Evolutionary conservation across 2,797 vertebrate genomes (phyloP).

Genomic region (Molossus molossus): DNA sequence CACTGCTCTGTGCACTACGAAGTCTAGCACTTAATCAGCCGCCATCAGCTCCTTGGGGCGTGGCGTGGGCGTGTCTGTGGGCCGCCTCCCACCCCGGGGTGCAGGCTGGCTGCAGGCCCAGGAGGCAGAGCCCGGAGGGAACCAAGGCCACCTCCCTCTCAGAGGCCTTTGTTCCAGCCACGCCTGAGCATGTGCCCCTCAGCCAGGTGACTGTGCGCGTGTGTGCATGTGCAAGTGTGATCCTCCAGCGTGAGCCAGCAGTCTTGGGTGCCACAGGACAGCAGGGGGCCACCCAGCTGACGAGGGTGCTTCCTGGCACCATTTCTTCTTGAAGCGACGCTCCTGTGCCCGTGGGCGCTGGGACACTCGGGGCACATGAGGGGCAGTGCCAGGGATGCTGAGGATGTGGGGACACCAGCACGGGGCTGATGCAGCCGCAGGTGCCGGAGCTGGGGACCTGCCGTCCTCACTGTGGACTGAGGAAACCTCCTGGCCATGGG

Average conservation of each 20-base stretch:
- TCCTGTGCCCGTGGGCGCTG: no score
- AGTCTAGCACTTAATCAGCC: neutral
- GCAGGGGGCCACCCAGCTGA: neutral
- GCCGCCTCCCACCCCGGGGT: neutral
- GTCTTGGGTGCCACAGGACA: neutral
- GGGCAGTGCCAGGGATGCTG: no score
- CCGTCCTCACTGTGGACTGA: neutral
- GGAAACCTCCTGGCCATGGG: no score
- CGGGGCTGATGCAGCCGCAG: neutral
- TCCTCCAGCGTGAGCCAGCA: neutral
- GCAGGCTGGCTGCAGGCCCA: no score
- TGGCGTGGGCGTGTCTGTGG: no score
- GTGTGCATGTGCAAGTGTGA: no score
- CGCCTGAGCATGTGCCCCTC: rapidly evolving
- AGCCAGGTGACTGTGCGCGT: no score
- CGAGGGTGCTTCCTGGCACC: no score
- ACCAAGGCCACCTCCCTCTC: rapidly evolving
- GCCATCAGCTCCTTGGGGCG: rapidly evolving
- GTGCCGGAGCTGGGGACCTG: rapidly evolving
- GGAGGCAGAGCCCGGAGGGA: no score
- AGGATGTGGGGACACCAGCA: neutral
- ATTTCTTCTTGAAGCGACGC: no score
- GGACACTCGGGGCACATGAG: no score
- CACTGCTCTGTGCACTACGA: rapidly evolving
- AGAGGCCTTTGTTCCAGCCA: neutral